Evolutionary conservation across 2,113 vertebrate species (phyloP), one percentile per base, ranked within the genome.

Genomic region (Dasyprocta punctata): DNA sequence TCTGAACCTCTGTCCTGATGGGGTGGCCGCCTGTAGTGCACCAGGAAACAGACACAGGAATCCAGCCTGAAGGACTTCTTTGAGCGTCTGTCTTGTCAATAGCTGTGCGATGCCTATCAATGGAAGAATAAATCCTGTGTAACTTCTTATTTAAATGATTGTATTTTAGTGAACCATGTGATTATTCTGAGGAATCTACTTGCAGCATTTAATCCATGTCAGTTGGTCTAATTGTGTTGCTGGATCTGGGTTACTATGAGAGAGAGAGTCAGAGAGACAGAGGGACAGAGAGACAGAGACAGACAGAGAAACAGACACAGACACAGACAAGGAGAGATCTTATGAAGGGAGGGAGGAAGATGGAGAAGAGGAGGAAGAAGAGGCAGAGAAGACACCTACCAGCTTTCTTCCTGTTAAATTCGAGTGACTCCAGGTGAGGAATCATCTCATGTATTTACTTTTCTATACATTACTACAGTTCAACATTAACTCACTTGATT

Each of bases 311-410:
- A 28, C 20, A 44, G 26, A 49, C 5, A 26, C 9, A 75, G 22
- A 75, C 2, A 36, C 0, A 30, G 49, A 4, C 2, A 49, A 16
- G 30, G 20, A 75, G 22, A 12, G 30, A 33, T 9, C 12, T 41
- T 73, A 73, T 73, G 69, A 44, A 19, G 3, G 20, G 10, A 13
- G 36, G 11, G 22, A 56, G 22, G 20, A 30, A 22, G 33, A 75
- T 4, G 36, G 4, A 26, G 19, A 28, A 3, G 41, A 22, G 30
- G 7, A 8, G 13, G 10, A 3, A 11, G 7, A n/a, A 19, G n/a
- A n/a, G n/a, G n/a, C n/a, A n/a, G n/a, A n/a, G n/a, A n/a, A n/a
- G n/a, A n/a, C n/a, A n/a, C n/a, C n/a, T n/a, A 41, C 28, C 47
- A 36, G 5, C 44, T 89, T 58, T 77, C 30, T 78, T 7, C 19